Evolutionary conservation across 2,113 vertebrate species (phyloP).

Genomic region (Camelus dromedarius): DNA sequence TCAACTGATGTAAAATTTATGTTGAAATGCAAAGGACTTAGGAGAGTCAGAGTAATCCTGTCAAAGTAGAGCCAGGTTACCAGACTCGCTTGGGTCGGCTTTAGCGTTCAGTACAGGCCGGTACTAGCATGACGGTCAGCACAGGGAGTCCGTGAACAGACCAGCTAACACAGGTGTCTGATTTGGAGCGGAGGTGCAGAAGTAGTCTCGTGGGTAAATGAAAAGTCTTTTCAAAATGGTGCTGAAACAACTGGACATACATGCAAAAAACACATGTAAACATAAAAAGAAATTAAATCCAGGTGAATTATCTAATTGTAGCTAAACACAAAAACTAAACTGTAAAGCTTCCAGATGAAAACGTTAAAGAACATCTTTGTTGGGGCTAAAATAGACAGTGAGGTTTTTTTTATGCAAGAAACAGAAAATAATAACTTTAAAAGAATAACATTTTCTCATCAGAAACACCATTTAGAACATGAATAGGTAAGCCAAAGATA

Average conservation of each 20-base stretch:
- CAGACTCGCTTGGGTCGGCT: not conserved
- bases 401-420: not conserved
- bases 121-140: not conserved
- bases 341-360: not conserved
- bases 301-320: not conserved
- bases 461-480: not conserved
- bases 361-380: not conserved
- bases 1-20: not conserved
- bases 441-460: not conserved
- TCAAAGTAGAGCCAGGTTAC: not conserved
- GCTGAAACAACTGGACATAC: not conserved
- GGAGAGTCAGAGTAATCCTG: not conserved
- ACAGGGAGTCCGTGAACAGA: not conserved
- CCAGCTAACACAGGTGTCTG: fast-evolving
- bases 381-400: not conserved
- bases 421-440: not conserved
- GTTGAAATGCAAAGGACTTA: not conserved
- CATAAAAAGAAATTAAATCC: not conserved
- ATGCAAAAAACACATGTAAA: not conserved
- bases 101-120: not conserved
- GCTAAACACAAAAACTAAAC: not conserved
- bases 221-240: not conserved
- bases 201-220: not conserved
- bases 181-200: not conserved
- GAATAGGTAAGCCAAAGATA: not conserved